Conservation (phyloP, 2,797 vertebrate genomes). For the Octomys mimax region DNA sequence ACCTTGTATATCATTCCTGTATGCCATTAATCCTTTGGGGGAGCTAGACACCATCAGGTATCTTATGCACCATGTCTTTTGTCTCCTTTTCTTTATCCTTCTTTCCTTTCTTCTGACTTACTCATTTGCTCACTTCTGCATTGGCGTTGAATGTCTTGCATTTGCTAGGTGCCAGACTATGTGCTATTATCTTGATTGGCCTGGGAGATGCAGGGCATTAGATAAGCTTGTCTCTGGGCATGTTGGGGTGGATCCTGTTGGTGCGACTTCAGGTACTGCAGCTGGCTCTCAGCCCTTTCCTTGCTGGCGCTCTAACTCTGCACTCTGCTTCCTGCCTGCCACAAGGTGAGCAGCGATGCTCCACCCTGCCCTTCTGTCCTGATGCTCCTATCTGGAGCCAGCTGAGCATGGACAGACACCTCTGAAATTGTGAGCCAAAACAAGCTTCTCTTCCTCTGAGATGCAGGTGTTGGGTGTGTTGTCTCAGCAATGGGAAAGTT, state of each 20-base stretch:
- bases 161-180: background rate
- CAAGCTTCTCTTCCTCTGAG: background rate
- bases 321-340: background rate
- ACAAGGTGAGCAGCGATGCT: background rate
- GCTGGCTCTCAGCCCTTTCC: background rate
- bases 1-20: background rate
- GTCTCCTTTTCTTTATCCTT: background rate
- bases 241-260: background rate
- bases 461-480: background rate
- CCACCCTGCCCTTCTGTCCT: background rate
- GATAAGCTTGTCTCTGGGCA: background rate
- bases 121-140: background rate
- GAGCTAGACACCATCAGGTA: background rate
- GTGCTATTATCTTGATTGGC: background rate
- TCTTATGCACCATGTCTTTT: background rate
- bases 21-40: background rate
- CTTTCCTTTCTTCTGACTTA: background rate
- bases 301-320: background rate
- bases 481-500: background rate
- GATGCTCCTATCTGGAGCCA: background rate
- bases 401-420: background rate
- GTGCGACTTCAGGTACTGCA: background rate
- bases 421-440: background rate
- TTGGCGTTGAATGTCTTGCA: background rate
- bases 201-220: background rate